Evolutionary conservation across 2,113 vertebrate genomes (phyloP).

Genomic region (Drymodes brunneopygia): DNA sequence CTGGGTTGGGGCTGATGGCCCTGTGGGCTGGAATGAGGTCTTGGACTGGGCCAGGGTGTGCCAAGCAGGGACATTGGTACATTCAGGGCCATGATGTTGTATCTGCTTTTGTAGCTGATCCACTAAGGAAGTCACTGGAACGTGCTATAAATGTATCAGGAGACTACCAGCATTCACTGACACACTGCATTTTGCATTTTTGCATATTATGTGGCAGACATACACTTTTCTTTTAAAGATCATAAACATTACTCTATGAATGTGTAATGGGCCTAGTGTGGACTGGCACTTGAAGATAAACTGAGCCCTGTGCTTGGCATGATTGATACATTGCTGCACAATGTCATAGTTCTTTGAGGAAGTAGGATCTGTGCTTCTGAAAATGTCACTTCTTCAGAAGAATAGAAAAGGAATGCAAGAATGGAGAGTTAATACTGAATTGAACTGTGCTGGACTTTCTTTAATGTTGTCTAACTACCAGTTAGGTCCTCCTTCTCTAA

Average conservation of each 20-base stretch:
- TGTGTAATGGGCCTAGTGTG: neutral
- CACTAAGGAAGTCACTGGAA: neutral
- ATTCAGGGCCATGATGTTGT: neutral
- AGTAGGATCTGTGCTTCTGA: neutral
- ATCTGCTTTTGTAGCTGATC: neutral
- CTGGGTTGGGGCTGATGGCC: neutral
- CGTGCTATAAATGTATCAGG: neutral
- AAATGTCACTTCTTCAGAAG: neutral
- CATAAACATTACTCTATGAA: neutral
- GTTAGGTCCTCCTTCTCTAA: neutral
- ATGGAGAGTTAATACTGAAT: neutral
- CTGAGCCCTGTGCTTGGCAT: neutral
- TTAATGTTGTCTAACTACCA: neutral
- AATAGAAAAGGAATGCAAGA: neutral
- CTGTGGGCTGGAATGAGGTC: neutral
- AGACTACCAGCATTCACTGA: neutral
- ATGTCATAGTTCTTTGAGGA: neutral
- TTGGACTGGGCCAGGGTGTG: neutral
- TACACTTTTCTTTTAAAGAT: neutral
- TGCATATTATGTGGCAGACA: neutral
- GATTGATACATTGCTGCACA: neutral
- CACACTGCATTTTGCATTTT: neutral
- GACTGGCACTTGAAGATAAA: neutral
- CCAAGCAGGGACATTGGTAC: rapidly evolving
- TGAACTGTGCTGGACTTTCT: neutral